phyloP scores from a whole-genome alignment of 2,797 vertebrate genomes.

The Chelmon rostratus region DNA sequence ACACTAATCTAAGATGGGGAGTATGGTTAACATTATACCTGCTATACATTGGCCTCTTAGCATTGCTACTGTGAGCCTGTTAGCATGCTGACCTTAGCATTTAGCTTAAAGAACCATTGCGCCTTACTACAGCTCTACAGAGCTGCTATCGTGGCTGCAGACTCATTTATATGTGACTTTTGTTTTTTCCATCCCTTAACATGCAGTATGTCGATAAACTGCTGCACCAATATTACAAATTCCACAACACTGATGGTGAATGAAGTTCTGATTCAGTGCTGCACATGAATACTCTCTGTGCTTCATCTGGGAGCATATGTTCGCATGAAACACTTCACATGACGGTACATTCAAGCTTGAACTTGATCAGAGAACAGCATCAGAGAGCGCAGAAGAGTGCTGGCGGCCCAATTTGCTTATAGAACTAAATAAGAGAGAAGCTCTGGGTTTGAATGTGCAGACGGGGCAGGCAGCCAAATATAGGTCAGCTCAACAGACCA shows the following conservation, averaged over 20 bases:
- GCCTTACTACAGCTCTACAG: neutral
- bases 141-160: too few species aligned
- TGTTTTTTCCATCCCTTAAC: neutral
- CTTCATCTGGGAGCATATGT: neutral
- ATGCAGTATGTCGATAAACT: neutral
- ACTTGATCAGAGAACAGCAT: slow-evolving; percentile 30
- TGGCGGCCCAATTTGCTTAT: slow-evolving; percentile 22
- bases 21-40: neutral
- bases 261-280: slow-evolving; percentile 2
- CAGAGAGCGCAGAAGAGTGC: neutral
- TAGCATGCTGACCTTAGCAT: neutral
- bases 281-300: neutral
- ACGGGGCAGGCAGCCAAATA: slow-evolving; percentile 75
- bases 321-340: slow-evolving; percentile 14
- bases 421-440: slow-evolving; percentile 43
- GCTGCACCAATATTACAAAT: neutral
- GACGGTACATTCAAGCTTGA: slow-evolving; percentile 12
- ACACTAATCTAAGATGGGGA: neutral
- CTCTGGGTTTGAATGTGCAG: slow-evolving; percentile 51
- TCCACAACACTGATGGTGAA: neutral
- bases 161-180: neutral
- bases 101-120: neutral
- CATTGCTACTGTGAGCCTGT: neutral
- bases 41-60: neutral
- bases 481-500: slow-evolving; percentile 79